phyloP scores from a whole-genome alignment of 1,140 invertebrate genomes.

The Heliothis virescens region DNA sequence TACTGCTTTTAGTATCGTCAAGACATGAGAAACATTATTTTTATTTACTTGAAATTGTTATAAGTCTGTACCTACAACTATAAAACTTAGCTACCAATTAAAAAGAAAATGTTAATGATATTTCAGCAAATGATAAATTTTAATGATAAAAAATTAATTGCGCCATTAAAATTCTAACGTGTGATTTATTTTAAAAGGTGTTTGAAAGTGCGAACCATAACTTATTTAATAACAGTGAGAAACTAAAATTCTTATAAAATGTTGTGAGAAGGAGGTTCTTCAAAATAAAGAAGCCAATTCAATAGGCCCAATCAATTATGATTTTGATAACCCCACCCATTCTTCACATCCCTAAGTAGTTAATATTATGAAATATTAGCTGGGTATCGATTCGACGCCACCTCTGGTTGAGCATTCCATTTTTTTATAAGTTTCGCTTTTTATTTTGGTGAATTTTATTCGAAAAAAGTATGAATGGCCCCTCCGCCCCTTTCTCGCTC shows the following conservation, averaged over 20 bases:
- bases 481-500: constrained; percentile 75
- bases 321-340: constrained; percentile 79
- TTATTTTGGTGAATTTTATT: constrained; percentile 78
- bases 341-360: constrained; percentile 80
- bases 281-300: constrained; percentile 65
- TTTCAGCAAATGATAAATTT: constrained; percentile 15
- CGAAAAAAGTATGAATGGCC: constrained; percentile 78
- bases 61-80: too few species aligned
- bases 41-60: background rate
- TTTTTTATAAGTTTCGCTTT: constrained; percentile 71
- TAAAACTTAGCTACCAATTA: too few species aligned
- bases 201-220: background rate
- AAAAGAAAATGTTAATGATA: constrained; percentile 23
- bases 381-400: constrained; percentile 67
- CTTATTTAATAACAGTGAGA: background rate
- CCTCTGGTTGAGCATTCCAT: constrained; percentile 63
- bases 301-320: constrained; percentile 76
- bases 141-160: constrained; percentile 16
- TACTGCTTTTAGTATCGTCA: background rate
- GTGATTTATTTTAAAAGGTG: constrained; percentile 28
- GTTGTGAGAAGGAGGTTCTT: constrained; percentile 41
- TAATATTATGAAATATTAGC: constrained; percentile 85
- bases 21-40: background rate
- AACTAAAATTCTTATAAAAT: constrained; percentile 19
- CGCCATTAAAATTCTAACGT: constrained; percentile 16